Conservation (phyloP, 1,140 invertebrate genomes). For the Brachionus rotundiformis region DNA sequence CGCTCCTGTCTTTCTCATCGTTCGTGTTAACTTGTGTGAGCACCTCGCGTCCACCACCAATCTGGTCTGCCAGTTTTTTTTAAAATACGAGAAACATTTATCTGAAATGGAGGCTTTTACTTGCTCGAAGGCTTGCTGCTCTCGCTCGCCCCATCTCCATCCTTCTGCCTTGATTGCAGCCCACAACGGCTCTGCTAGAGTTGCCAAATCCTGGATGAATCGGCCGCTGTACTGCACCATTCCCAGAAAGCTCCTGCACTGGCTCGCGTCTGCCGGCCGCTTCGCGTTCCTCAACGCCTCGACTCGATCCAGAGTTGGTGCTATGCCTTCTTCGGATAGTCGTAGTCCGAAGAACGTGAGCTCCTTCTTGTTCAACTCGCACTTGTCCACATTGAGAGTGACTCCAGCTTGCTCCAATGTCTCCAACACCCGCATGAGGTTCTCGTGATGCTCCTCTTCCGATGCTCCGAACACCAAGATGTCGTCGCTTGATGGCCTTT, state of each 20-base stretch:
- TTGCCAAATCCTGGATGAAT: neutral
- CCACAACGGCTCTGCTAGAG: conserved; percentile 52
- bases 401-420: conserved; percentile 55
- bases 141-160: conserved; percentile 54
- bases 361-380: conserved; percentile 56
- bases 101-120: neutral
- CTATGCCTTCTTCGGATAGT: conserved; percentile 52
- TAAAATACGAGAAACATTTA: conserved; percentile 1
- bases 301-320: conserved; percentile 51
- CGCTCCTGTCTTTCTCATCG: conserved; percentile 51
- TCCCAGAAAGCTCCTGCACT: conserved; percentile 46
- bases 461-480: conserved; percentile 55
- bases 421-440: conserved; percentile 54
- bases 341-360: conserved; percentile 60
- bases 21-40: conserved; percentile 58
- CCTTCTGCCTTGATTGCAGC: conserved; percentile 55
- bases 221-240: neutral
- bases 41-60: conserved; percentile 57
- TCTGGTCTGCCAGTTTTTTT: neutral
- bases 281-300: conserved; percentile 47
- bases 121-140: conserved; percentile 48
- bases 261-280: conserved; percentile 25
- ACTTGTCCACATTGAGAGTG: conserved; percentile 60
- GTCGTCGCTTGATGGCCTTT: conserved; percentile 54
- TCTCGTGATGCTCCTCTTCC: conserved; percentile 54